These are phyloP conservation scores for Orientallactaga sibirica DNA, from an alignment of 2,797 vertebrate genomes.

Conservation along the genomic window DNA sequence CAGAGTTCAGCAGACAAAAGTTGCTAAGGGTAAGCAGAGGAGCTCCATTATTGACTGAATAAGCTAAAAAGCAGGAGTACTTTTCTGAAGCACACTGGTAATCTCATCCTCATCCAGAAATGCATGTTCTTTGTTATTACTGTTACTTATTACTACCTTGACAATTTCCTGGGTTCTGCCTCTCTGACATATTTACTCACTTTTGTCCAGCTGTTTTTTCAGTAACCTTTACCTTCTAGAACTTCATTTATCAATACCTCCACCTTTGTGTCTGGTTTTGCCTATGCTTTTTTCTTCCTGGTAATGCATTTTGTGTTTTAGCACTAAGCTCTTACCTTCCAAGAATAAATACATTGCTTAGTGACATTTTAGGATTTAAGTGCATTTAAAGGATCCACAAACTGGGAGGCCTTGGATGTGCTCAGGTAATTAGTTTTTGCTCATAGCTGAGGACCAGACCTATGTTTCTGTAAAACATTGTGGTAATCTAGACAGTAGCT, in stretches of 20 bases:
- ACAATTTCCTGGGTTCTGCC: slow-evolving; percentile 56
- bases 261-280: slow-evolving; percentile 60
- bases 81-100: slow-evolving; percentile 60
- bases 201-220: slow-evolving; percentile 56
- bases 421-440: slow-evolving; percentile 36
- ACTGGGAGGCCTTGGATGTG: neutral
- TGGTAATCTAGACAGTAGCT: slow-evolving; percentile 22
- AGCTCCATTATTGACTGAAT: slow-evolving; percentile 41
- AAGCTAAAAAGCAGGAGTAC: slow-evolving; percentile 57
- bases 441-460: slow-evolving; percentile 38
- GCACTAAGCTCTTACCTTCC: slow-evolving; percentile 57
- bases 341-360: slow-evolving; percentile 49
- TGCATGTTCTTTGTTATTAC: slow-evolving; percentile 55
- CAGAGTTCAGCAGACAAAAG: slow-evolving; percentile 42
- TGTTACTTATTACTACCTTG: slow-evolving; percentile 39
- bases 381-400: slow-evolving; percentile 52
- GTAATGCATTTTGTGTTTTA: slow-evolving; percentile 50
- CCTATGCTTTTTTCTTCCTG: slow-evolving; percentile 30
- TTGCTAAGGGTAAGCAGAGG: slow-evolving; percentile 53
- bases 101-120: slow-evolving; percentile 32
- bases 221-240: slow-evolving; percentile 57
- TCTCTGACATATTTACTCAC: slow-evolving; percentile 50
- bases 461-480: slow-evolving; percentile 42
- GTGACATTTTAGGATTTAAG: slow-evolving; percentile 39
- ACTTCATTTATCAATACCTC: slow-evolving; percentile 56